These are phyloP conservation scores for Tinamus guttatus DNA, from an alignment of 2,113 vertebrate species.

Conservation along the genomic window DNA sequence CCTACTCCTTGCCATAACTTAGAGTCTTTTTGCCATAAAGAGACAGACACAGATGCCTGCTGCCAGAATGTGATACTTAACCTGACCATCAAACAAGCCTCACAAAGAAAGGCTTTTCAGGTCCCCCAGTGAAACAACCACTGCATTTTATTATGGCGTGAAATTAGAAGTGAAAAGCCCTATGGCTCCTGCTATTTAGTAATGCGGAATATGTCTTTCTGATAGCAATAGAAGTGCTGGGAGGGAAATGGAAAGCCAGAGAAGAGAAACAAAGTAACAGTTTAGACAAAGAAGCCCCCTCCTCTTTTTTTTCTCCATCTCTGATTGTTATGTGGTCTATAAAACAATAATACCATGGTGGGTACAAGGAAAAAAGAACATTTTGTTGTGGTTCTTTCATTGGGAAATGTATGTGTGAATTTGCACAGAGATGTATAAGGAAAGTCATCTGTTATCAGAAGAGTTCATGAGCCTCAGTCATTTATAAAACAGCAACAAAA, in stretches of 20 bases:
- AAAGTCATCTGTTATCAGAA: slow-evolving; percentile 11
- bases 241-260: slow-evolving; percentile 63
- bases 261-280: slow-evolving; percentile 78
- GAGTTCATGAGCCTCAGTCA: slow-evolving; percentile 11
- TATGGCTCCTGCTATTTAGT: slow-evolving; percentile 80
- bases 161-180: slow-evolving; percentile 88
- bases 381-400: slow-evolving; percentile 29
- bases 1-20: slow-evolving; percentile 31
- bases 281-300: slow-evolving; percentile 62
- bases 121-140: slow-evolving; percentile 81
- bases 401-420: slow-evolving; percentile 46
- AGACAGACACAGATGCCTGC: slow-evolving; percentile 75
- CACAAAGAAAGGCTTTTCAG: slow-evolving; percentile 86
- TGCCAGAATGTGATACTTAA: slow-evolving; percentile 79
- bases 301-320: not conserved
- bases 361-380: slow-evolving; percentile 21
- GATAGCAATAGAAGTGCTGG: slow-evolving; percentile 19
- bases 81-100: slow-evolving; percentile 77
- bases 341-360: not conserved
- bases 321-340: slow-evolving; percentile 60
- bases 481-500: slow-evolving; percentile 28
- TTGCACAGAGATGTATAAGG: not conserved
- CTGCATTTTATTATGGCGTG: slow-evolving; percentile 87
- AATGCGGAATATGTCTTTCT: slow-evolving; percentile 81
- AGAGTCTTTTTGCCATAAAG: too few species aligned